Base-by-base conservation (phyloP, 2,113 vertebrate genomes). In the Bambusicola thoracicus region DNA sequence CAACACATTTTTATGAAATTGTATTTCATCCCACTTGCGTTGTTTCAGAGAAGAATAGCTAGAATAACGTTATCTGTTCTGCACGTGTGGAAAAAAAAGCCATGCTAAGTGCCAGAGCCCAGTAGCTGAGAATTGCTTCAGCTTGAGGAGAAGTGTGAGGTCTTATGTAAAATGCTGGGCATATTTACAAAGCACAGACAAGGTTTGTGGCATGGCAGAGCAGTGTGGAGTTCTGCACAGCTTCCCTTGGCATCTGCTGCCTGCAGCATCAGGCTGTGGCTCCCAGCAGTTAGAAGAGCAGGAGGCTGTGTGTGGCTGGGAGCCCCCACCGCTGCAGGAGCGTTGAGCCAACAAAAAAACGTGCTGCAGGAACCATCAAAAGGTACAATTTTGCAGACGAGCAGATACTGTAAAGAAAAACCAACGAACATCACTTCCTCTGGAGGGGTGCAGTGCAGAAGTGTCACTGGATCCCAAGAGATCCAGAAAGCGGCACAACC, bases 81-180 rank as follows among this genome's bases (percentile, higher is more conserved):
- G 29, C 44, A 65, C 55, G 30, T 17, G 3, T 9, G 16, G 56
- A 40, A 59, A 84, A 32, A 75, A 74, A 85, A 65, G 32, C 80
- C 1, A 1, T 1, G 0, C 70, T 30, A n/a, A 75, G 30, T 36
- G 24, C 43, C 8, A 4, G 46, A 68, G 59, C 18, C 6, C 36
- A 44, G 36, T 41, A 80, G 55, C 67, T 78, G 46, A 61, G 84
- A 55, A 86, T 3, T 32, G 51, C 41, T 62, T 81, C 38, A 34
- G 43, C 36, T 44, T 16, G 10, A 2, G 2, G 77, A n/a, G 22
- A 40, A 43, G 12, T 25, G 36, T 0, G 0, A 59, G 41, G 48
- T 80, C 67, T 58, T 56, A 18, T 1, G 0, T 22, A 32, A 30
- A 69, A 27, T 14, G 1, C 1, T 12, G 40, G 30, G 13, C 1